Evolutionary conservation across 2,113 vertebrate genomes (phyloP).

Genomic region (Eolophus roseicapilla): DNA sequence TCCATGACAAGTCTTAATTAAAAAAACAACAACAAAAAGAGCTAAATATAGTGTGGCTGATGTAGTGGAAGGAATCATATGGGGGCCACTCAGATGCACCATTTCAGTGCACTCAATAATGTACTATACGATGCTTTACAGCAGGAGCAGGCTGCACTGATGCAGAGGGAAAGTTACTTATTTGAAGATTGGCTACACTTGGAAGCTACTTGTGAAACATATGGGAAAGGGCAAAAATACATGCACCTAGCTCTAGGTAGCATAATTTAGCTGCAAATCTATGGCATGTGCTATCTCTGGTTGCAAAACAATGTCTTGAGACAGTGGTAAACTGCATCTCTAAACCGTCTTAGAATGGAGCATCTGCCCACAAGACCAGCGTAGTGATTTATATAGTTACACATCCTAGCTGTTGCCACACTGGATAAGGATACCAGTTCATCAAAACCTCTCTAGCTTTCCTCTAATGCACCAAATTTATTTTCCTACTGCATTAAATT

Average conservation of each 20-base stretch:
- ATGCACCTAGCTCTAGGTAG: not conserved
- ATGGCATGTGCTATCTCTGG: not conserved
- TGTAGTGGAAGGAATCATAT: not conserved
- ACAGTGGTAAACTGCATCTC: not conserved
- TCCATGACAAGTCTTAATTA: not conserved
- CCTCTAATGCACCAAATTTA: not conserved
- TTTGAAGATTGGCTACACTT: not conserved
- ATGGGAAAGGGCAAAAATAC: not conserved
- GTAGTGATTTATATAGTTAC: not conserved
- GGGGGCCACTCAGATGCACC: not conserved
- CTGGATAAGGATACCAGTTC: not conserved
- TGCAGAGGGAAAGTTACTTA: not conserved
- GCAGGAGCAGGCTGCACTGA: not conserved
- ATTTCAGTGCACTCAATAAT: not conserved
- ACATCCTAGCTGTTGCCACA: not conserved
- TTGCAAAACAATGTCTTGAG: not conserved
- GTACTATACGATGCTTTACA: rapidly evolving
- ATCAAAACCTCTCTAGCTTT: not conserved
- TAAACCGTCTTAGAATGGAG: not conserved
- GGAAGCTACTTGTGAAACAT: not conserved
- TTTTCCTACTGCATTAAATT: not conserved
- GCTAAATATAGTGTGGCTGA: not conserved
- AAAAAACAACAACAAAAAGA: not conserved
- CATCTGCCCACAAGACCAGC: not conserved
- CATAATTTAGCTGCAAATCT: not conserved